Percentiles rank a stretch among this genome's conserved stretches.
These are phyloP conservation scores for Halcyon senegalensis DNA, from an alignment of 2,113 vertebrate species.

Conservation along the genomic window DNA sequence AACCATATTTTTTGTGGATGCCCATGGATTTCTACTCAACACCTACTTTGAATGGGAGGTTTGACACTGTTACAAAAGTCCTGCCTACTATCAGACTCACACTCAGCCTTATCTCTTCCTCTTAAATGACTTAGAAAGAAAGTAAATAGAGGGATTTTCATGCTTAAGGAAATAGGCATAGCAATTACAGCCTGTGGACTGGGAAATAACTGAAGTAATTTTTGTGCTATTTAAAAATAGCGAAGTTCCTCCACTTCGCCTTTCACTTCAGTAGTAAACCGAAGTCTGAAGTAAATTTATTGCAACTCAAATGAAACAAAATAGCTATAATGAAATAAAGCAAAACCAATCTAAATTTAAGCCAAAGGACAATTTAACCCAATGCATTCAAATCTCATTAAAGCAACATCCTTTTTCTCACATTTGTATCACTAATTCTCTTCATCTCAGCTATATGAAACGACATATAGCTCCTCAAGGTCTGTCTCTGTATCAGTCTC, in stretches of 20 bases:
- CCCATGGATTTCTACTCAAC: background rate
- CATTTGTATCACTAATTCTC: background rate
- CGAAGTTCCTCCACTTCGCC: background rate
- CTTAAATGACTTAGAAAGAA: background rate
- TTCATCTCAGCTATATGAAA: background rate
- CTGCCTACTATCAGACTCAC: background rate
- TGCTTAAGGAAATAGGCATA: background rate
- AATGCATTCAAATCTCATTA: background rate
- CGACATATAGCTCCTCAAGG: background rate
- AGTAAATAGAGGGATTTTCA: background rate
- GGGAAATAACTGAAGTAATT: background rate
- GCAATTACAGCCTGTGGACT: background rate
- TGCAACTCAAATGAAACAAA: background rate
- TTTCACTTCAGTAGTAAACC: background rate
- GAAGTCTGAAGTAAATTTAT: background rate
- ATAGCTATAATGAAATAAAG: background rate
- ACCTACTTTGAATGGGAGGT: background rate
- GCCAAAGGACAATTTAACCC: background rate
- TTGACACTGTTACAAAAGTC: background rate
- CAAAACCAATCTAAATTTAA: background rate
- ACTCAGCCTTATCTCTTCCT: background rate
- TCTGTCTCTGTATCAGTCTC: background rate
- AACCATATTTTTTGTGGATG: background rate
- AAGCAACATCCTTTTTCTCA: background rate
- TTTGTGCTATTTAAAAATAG: background rate